A percentile compares a stretch with the other conserved stretches of the same genome.
Evolutionary conservation across 2,888 invertebrate species (phyloP).

Genomic region (Hoplodrina ambigua): DNA sequence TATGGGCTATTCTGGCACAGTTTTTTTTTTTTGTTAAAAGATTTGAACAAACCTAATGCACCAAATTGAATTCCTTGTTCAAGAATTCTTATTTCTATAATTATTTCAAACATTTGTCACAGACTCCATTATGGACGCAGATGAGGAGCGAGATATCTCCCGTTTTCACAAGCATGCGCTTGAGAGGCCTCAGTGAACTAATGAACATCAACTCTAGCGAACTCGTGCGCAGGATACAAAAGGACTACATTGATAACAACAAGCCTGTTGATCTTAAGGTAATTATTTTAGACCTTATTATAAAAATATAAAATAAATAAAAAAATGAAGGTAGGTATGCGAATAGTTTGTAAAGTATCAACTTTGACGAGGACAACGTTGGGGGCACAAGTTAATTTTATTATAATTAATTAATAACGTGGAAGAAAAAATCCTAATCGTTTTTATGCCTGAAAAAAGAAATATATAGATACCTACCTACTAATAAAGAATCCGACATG

Average conservation of each 20-base stretch:
- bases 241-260: constrained; percentile 74
- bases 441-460: background rate
- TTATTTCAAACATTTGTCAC: background rate
- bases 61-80: no score
- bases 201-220: constrained; percentile 80
- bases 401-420: no score
- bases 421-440: background rate
- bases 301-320: no score
- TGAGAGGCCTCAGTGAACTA: constrained; percentile 76
- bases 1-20: no score
- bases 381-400: no score
- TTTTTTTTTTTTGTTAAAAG: no score
- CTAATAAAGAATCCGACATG: background rate
- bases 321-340: no score
- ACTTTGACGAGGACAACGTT: no score
- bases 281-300: background rate
- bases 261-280: constrained; percentile 79
- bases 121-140: constrained; percentile 80
- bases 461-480: no score
- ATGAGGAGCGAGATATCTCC: constrained; percentile 79
- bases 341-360: no score
- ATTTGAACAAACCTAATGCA: no score
- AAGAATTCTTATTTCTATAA: no score
- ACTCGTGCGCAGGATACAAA: constrained; percentile 75
- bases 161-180: constrained; percentile 78